Evolutionary conservation across 2,888 invertebrate species (phyloP), one percentile per base, ranked within the genome.

Genomic region (Spilarctia lutea): DNA sequence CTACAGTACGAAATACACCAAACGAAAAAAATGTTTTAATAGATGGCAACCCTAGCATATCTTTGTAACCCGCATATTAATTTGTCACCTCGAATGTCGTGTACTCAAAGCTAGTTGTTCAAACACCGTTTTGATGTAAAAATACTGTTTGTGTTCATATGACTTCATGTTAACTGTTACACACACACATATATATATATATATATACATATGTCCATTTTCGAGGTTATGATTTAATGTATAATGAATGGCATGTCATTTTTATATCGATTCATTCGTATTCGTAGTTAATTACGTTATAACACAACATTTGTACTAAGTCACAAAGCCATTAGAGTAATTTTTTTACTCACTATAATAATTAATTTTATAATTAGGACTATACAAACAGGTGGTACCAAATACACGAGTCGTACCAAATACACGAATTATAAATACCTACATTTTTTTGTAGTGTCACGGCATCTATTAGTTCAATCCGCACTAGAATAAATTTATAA

Each of bases 31-130:
- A n/a, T 4, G 2, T 60, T 60, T 60, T 6, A 16, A 1, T 1
- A 16, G 30, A n/a, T 48, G 48, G 27, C 30, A 71, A 24, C 42
- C 71, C 63, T 71, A 71, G 42, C 45, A 63, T n/a, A 65, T 20
- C n/a, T 7, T 39, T 67, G 73, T 72, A 70, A 80, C 76, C 73
- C 45, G 39, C 78, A 78, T 83, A 33, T 48, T 33, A 65, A 48
- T 71, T 65, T 85, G 63, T 73, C 77, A 80, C 75, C 39, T 76
- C 68, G 30, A 45, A n/a, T 78, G 66, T 71, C 77, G 42, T 42
- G 39, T 63, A 42, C 30, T 71, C 39, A 60, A 63, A 60, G 39
- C 27, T 56, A 79, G 73, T 69, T 66, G 60, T 76, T 77, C 72
- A 76, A 18, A 65, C 68, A 66, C 76, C 73, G 73, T 76, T 71